phyloP scores from a whole-genome alignment of 2,797 vertebrate species.

The Danio kyathit region DNA sequence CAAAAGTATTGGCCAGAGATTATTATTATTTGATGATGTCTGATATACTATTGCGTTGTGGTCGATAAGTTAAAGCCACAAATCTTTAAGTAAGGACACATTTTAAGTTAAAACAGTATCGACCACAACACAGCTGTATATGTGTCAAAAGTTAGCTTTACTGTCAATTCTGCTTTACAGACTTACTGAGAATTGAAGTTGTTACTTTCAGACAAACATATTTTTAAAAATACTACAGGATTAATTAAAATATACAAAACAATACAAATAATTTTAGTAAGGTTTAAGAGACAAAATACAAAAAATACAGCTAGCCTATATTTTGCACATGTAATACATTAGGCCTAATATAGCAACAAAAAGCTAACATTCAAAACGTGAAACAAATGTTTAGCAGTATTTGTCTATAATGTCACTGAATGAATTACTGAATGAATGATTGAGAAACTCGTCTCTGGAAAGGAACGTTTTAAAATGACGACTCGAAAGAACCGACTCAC shows the following conservation, averaged over 20 bases:
- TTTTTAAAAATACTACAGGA: too few species aligned
- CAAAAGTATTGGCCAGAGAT: neutral
- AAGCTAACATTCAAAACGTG: neutral
- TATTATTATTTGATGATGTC: neutral
- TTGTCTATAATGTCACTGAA: neutral
- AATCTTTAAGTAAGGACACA: neutral
- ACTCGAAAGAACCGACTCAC: conserved; percentile 1
- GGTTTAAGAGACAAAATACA: too few species aligned
- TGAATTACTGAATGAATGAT: neutral
- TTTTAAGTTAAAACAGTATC: neutral
- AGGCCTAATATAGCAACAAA: neutral
- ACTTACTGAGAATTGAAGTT: too few species aligned
- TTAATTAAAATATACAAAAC: too few species aligned
- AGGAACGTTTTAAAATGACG: neutral
- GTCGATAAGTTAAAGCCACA: neutral
- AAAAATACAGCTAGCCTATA: too few species aligned
- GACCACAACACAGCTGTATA: neutral
- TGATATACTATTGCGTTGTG: too few species aligned
- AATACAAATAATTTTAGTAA: too few species aligned
- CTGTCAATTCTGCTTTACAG: too few species aligned
- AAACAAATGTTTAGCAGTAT: neutral
- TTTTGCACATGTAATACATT: too few species aligned
- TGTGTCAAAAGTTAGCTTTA: too few species aligned
- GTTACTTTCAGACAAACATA: too few species aligned
- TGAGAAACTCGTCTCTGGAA: neutral